phyloP scores from a whole-genome alignment of 2,113 vertebrate species.

The Cheirogaleus medius region DNA sequence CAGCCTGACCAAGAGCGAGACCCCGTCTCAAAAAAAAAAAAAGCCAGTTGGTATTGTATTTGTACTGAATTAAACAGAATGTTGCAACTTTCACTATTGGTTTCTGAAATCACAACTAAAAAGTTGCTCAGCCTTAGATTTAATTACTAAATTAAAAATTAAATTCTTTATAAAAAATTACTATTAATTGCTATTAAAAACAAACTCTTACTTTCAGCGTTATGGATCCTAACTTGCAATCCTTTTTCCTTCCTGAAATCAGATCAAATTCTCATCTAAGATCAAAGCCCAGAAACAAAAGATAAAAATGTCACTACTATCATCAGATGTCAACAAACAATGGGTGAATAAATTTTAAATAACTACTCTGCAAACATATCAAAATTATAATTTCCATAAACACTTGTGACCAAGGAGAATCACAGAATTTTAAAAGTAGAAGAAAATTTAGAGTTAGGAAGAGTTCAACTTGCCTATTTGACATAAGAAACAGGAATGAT shows the following conservation, averaged over 20 bases:
- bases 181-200: neutral
- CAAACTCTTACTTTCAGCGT: neutral
- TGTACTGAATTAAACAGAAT: neutral
- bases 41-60: neutral
- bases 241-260: conserved; percentile 1
- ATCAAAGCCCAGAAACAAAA: conserved; percentile 12
- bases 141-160: conserved; percentile 32
- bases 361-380: neutral
- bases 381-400: neutral
- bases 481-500: neutral
- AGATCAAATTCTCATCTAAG: neutral
- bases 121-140: neutral
- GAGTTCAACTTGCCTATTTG: neutral
- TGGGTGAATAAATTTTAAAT: neutral
- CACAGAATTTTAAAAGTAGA: conserved; percentile 21
- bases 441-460: neutral
- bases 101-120: conserved; percentile 32
- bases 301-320: neutral
- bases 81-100: conserved; percentile 11
- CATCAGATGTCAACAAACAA: neutral
- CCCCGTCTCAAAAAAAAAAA: neutral
- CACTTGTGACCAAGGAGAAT: neutral
- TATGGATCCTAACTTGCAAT: neutral
- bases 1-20: too few relatives aligned
- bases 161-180: conserved; percentile 24